These are phyloP conservation scores for Lepidonotus clava DNA, from an alignment of 2,888 invertebrate genomes.

Conservation along the genomic window DNA sequence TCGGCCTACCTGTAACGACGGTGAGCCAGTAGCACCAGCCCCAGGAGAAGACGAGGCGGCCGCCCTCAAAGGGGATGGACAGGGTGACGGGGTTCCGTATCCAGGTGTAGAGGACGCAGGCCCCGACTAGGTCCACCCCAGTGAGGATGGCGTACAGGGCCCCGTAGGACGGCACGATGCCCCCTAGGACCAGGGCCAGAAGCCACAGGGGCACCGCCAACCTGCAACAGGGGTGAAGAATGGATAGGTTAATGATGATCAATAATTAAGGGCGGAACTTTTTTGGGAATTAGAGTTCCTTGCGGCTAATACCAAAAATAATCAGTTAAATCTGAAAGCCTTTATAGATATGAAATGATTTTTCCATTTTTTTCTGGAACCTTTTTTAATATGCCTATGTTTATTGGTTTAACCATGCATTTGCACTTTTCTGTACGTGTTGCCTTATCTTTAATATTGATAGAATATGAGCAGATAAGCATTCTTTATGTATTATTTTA, in stretches of 20 bases:
- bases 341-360: too few species aligned
- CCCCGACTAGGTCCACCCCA: conserved; percentile 82
- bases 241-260: neutral
- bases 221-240: conserved; percentile 76
- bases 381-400: too few species aligned
- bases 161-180: conserved; percentile 83
- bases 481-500: too few species aligned
- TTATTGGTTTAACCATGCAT: too few species aligned
- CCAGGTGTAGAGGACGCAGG: conserved; percentile 82
- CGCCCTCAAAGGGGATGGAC: conserved; percentile 81
- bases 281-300: too few species aligned
- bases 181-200: conserved; percentile 82
- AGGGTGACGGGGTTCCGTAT: conserved; percentile 82
- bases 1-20: conserved; percentile 81
- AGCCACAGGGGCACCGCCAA: conserved; percentile 84
- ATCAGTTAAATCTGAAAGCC: too few species aligned
- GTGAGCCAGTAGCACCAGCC: conserved; percentile 83
- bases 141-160: conserved; percentile 82
- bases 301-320: too few species aligned
- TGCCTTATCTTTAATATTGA: too few species aligned
- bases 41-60: conserved; percentile 80
- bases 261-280: too few species aligned
- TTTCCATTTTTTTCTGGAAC: too few species aligned
- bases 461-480: too few species aligned
- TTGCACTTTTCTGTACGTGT: too few species aligned